A percentile compares a stretch with the other conserved stretches of the same genome.
Conservation (phyloP, 2,888 invertebrate species). For the Eurytoma adleriae region DNA sequence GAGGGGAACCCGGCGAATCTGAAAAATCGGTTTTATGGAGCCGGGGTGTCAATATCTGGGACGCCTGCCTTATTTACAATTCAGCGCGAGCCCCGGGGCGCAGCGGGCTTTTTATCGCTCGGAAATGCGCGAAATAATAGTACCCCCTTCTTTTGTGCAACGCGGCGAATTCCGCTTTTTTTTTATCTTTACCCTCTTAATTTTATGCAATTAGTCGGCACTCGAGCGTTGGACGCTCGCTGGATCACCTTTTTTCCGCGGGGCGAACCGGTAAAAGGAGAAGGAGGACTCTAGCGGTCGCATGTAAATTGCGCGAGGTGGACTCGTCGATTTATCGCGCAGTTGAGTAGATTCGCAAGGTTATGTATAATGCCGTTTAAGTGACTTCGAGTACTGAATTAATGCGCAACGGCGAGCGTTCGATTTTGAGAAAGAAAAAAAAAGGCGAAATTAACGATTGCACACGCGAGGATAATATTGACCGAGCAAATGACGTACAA, state of each 20-base stretch:
- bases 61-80: conserved; percentile 42
- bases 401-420: no score
- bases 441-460: no score
- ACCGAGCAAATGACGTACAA: no score
- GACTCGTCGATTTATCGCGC: conserved; percentile 9
- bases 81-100: conserved; percentile 20
- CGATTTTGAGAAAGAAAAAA: no score
- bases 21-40: conserved; percentile 47
- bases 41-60: conserved; percentile 50
- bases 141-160: neutral
- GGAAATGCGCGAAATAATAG: conserved; percentile 11
- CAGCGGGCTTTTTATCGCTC: conserved; percentile 11
- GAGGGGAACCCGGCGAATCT: neutral
- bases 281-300: neutral
- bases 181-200: neutral
- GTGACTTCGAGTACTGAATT: no score
- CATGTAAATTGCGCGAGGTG: conserved; percentile 3
- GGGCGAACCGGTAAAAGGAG: neutral
- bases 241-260: neutral
- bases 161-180: neutral
- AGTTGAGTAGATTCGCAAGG: neutral
- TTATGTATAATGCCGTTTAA: neutral
- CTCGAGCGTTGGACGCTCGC: neutral
- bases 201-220: conserved; percentile 20
- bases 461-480: no score